Conservation (phyloP, 2,888 invertebrate genomes). For the Maniola hyperantus region DNA sequence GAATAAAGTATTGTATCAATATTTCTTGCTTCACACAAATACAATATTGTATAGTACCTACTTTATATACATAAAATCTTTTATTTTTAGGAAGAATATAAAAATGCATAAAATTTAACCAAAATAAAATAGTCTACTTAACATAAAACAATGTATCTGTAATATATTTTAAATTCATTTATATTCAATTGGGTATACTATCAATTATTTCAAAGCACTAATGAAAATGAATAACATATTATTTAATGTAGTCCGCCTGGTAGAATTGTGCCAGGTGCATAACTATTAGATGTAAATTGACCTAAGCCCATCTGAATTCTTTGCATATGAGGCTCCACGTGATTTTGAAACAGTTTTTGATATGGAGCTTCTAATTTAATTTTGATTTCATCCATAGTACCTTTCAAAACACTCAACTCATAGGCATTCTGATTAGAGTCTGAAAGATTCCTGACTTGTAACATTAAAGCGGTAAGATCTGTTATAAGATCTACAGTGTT, state of each 20-base stretch:
- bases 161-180: slow-evolving; percentile 28
- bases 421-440: slow-evolving; percentile 94
- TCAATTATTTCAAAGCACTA: slow-evolving; percentile 38
- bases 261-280: slow-evolving; percentile 51
- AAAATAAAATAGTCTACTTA: slow-evolving; percentile 27
- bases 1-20: neutral
- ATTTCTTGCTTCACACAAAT: neutral
- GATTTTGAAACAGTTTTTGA: slow-evolving; percentile 90
- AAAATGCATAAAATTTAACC: slow-evolving; percentile 23
- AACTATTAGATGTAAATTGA: slow-evolving; percentile 62
- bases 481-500: slow-evolving; percentile 90
- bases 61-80: neutral
- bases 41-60: slow-evolving; percentile 2
- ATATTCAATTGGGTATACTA: slow-evolving; percentile 24
- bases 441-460: slow-evolving; percentile 91
- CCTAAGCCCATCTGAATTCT: slow-evolving; percentile 91
- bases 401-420: slow-evolving; percentile 94
- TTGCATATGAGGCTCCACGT: slow-evolving; percentile 95
- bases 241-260: slow-evolving; percentile 3
- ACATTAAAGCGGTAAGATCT: slow-evolving; percentile 93
- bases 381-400: slow-evolving; percentile 95
- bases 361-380: slow-evolving; percentile 89
- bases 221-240: slow-evolving; percentile 39
- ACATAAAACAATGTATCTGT: slow-evolving; percentile 28
- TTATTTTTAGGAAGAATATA: neutral